These are phyloP conservation scores for Remorina albescens DNA, from an alignment of 2,797 vertebrate species.

Conservation along the genomic window DNA sequence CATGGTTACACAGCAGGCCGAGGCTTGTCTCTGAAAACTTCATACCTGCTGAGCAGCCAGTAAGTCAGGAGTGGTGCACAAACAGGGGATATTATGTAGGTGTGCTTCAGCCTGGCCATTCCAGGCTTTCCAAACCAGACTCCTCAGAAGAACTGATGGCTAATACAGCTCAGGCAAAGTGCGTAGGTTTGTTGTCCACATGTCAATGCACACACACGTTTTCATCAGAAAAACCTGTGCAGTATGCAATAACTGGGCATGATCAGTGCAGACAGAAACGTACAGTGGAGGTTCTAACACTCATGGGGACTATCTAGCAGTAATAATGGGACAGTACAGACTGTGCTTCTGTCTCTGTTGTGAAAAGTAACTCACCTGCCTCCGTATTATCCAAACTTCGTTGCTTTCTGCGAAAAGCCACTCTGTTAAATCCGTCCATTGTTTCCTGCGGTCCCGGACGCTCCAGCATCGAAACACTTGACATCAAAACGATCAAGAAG, in stretches of 20 bases:
- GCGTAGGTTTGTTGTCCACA: too few species aligned
- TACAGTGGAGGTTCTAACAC: background rate
- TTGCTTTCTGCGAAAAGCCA: constrained; percentile 82
- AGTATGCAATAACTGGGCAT: background rate
- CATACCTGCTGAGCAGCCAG: constrained; percentile 65
- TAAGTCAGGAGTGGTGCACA: constrained; percentile 34
- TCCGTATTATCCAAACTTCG: constrained; percentile 28
- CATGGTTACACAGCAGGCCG: constrained; percentile 56
- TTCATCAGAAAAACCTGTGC: too few species aligned
- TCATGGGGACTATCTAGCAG: background rate
- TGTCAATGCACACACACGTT: too few species aligned
- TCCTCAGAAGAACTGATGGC: constrained; percentile 10
- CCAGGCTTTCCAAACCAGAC: constrained; percentile 51
- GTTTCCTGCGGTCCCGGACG: background rate
- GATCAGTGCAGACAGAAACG: background rate
- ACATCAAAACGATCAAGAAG: background rate
- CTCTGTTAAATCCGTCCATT: constrained; percentile 81
- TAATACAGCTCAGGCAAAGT: background rate
- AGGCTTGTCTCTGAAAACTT: constrained; percentile 45
- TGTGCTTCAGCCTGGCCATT: constrained; percentile 19
- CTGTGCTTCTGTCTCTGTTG: too few species aligned
- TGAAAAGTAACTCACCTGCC: constrained; percentile 70
- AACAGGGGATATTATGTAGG: constrained; percentile 40
- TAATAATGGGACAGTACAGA: too few species aligned
- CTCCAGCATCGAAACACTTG: constrained; percentile 67